These are phyloP conservation scores for Phortica variegata DNA, from an alignment of 1,140 invertebrate genomes.

Conservation along the genomic window DNA sequence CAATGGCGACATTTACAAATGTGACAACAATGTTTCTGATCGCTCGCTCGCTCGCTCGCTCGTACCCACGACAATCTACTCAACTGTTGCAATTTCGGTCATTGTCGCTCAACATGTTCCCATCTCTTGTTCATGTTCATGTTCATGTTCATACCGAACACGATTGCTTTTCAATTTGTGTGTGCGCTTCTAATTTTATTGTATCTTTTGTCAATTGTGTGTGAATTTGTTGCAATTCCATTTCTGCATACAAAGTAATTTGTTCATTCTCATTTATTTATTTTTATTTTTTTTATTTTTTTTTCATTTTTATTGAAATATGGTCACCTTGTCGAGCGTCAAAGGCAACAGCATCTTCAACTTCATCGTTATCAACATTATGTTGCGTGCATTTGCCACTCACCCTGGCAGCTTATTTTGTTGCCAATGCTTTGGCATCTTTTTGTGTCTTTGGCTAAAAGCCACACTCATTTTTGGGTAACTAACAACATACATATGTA, in stretches of 20 bases:
- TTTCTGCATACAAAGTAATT: slow-evolving; percentile 51
- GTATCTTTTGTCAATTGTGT: slow-evolving; percentile 52
- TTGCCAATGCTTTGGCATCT: too few species aligned
- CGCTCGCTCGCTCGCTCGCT: neutral
- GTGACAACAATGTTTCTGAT: slow-evolving; percentile 46
- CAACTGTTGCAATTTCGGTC: slow-evolving; percentile 28
- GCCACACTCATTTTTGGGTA: too few species aligned
- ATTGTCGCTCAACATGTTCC: too few species aligned
- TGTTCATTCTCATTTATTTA: slow-evolving; percentile 11
- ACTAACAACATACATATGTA: too few species aligned
- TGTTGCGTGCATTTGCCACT: too few species aligned
- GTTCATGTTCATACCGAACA: slow-evolving; percentile 1
- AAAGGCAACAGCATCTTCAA: too few species aligned
- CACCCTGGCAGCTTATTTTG: too few species aligned
- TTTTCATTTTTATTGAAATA: too few species aligned
- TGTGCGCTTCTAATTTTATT: slow-evolving; percentile 34
- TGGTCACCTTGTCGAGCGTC: too few species aligned
- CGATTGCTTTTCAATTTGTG: slow-evolving; percentile 44
- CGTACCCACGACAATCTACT: slow-evolving; percentile 4
- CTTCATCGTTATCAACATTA: neutral
- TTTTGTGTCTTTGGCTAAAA: too few species aligned
- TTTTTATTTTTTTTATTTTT: neutral
- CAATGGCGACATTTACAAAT: slow-evolving; percentile 47
- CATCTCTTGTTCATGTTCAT: slow-evolving; percentile 20
- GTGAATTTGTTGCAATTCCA: slow-evolving; percentile 51